Evolutionary conservation across 2,113 vertebrate species (phyloP).

Genomic region (Rousettus leschenaultii): DNA sequence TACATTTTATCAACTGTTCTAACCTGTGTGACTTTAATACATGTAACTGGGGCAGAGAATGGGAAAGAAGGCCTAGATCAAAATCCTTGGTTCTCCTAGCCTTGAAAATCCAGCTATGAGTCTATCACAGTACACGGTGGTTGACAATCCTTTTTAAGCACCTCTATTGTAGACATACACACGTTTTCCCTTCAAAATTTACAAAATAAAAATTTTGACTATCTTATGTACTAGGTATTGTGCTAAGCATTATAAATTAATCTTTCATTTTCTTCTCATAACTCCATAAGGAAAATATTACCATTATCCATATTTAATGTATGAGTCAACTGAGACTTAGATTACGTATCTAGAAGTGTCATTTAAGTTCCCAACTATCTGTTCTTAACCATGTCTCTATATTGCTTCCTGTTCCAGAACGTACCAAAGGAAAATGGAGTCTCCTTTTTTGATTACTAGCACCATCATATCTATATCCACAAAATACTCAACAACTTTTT

Average conservation of each 20-base stretch:
- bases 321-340: not conserved
- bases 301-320: not conserved
- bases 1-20: not conserved
- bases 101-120: not conserved
- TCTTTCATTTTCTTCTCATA: constrained; percentile 15
- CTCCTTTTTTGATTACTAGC: not conserved
- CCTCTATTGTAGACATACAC: not conserved
- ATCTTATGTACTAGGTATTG: not conserved
- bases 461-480: not conserved
- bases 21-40: not conserved
- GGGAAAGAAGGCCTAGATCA: not conserved
- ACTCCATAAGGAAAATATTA: not conserved
- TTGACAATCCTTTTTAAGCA: not conserved
- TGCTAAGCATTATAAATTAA: not conserved
- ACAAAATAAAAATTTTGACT: not conserved
- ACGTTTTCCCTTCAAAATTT: constrained; percentile 19
- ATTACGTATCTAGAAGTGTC: not conserved
- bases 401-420: not conserved
- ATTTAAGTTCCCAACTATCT: not conserved
- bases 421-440: not conserved
- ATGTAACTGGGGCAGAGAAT: not conserved
- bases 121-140: not conserved
- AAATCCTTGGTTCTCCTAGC: not conserved
- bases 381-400: not conserved
- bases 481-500: not conserved